Evolutionary conservation across 2,113 vertebrate species (phyloP).

Genomic region (Pagrus major): DNA sequence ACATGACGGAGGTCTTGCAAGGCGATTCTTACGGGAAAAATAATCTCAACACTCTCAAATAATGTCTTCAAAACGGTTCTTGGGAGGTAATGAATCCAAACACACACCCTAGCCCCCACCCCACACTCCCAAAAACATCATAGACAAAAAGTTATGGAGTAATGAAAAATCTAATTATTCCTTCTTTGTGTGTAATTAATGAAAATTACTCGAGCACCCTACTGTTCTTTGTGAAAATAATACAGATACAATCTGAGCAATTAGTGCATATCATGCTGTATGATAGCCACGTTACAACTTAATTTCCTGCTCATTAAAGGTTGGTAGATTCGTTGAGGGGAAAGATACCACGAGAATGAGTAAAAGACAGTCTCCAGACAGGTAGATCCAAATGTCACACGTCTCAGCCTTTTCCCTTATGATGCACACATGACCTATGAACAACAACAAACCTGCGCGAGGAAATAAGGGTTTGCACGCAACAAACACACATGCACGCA

Average conservation of each 20-base stretch:
- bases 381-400: conserved; percentile 11
- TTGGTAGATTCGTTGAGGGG: conserved; percentile 66
- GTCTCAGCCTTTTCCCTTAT: not conserved
- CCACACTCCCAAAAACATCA: conserved; percentile 22
- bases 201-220: conserved; percentile 84
- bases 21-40: not conserved
- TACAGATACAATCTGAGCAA: conserved; percentile 86
- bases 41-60: conserved; percentile 23
- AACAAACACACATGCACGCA: not conserved
- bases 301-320: conserved; percentile 85
- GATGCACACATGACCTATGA: conserved; percentile 18
- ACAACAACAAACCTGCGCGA: not conserved
- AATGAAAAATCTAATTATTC: conserved; percentile 86
- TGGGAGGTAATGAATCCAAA: conserved; percentile 66
- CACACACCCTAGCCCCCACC: conserved; percentile 8
- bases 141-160: conserved; percentile 75
- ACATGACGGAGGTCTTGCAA: not conserved
- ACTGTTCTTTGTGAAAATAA: conserved; percentile 83
- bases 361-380: conserved; percentile 25
- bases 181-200: conserved; percentile 87
- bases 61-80: conserved; percentile 53
- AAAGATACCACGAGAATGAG: conserved; percentile 26
- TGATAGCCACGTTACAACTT: conserved; percentile 81
- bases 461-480: conserved; percentile 5
- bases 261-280: conserved; percentile 84